Conservation (phyloP, 1,140 invertebrate species). For the Hirudo medicinalis region DNA sequence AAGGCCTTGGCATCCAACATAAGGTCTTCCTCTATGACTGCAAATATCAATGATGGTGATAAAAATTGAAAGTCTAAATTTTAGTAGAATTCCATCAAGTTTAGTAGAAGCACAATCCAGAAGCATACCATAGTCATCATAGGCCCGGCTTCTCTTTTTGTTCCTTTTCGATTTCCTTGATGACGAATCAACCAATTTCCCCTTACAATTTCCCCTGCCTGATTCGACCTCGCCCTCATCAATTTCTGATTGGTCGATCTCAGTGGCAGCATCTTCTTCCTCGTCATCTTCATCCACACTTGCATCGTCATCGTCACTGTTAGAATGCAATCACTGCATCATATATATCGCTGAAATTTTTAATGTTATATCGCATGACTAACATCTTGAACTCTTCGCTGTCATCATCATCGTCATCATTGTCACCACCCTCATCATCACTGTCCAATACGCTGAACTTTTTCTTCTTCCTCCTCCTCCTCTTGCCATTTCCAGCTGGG, state of each 20-base stretch:
- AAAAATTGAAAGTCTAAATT: background rate
- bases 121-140: conserved; percentile 3
- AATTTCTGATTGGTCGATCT: conserved; percentile 5
- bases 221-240: background rate
- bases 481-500: conserved; percentile 36
- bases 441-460: conserved; percentile 16
- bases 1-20: conserved; percentile 17
- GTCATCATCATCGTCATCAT: conserved; percentile 28
- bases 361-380: background rate
- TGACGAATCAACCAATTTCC: background rate
- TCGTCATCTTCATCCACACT: conserved; percentile 10
- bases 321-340: background rate
- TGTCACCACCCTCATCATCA: conserved; percentile 27
- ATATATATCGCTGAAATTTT: background rate
- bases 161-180: background rate
- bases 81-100: too few relatives aligned
- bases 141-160: background rate
- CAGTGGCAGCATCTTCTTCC: background rate
- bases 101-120: background rate
- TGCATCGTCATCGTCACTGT: background rate
- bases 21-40: conserved; percentile 1
- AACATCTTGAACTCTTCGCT: conserved; percentile 19
- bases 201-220: background rate
- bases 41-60: background rate
- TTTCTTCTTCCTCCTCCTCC: conserved; percentile 41